phyloP scores from a whole-genome alignment of 1,140 invertebrate genomes.

The Drosophila saltans region DNA sequence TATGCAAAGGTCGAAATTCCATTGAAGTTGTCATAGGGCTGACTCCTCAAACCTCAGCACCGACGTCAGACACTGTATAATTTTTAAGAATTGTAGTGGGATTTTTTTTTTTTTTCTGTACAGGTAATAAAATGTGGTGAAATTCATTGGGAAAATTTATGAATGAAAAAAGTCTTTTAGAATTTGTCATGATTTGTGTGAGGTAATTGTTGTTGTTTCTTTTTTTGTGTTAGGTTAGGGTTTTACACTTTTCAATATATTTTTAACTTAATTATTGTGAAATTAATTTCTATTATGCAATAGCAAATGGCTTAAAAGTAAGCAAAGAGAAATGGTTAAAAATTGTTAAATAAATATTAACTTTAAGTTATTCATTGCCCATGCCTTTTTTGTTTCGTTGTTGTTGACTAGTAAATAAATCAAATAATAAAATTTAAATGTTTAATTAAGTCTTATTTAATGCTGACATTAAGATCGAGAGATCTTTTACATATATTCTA shows the following conservation, averaged over 20 bases:
- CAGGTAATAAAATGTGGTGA: not conserved
- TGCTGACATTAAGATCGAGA: too few relatives aligned
- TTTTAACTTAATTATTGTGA: too few relatives aligned
- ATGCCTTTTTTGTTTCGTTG: too few relatives aligned
- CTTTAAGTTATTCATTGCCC: too few relatives aligned
- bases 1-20: slow-evolving; percentile 49
- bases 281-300: too few relatives aligned
- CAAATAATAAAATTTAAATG: too few relatives aligned
- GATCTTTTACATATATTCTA: too few relatives aligned
- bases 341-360: too few relatives aligned
- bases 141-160: slow-evolving; percentile 5
- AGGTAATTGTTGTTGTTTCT: slow-evolving; percentile 29
- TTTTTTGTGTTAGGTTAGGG: slow-evolving; percentile 12
- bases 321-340: too few relatives aligned
- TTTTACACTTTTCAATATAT: not conserved
- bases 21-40: slow-evolving; percentile 39
- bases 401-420: too few relatives aligned
- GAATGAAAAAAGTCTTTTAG: slow-evolving; percentile 16
- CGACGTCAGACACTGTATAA: not conserved
- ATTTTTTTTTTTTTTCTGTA: not conserved
- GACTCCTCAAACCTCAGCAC: not conserved
- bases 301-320: too few relatives aligned
- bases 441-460: too few relatives aligned
- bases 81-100: slow-evolving; percentile 13
- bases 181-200: slow-evolving; percentile 17